Evolutionary conservation across 2,888 invertebrate species (phyloP).

Genomic region (Halictus ligatus): DNA sequence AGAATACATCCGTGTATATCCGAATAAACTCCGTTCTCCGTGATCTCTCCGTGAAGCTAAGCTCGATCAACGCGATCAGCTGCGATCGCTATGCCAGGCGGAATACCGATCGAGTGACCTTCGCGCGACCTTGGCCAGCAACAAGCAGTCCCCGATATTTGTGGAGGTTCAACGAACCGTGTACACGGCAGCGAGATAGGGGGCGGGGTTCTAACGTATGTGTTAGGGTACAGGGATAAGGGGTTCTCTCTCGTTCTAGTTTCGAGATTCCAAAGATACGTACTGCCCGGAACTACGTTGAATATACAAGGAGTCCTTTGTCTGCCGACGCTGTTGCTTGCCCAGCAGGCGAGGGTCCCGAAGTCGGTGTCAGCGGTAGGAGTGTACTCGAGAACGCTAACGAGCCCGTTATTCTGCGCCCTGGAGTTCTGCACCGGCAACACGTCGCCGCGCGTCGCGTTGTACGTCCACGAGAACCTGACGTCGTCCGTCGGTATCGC

Average conservation of each 20-base stretch:
- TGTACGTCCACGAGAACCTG: conserved; percentile 94
- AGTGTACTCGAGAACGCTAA: conserved; percentile 86
- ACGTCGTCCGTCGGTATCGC: conserved; percentile 90
- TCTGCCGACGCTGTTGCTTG: conserved; percentile 92
- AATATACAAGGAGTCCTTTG: conserved; percentile 93
- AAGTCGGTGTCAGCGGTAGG: conserved; percentile 87
- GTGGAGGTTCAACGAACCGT: neutral
- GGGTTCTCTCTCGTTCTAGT: neutral
- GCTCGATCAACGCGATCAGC: neutral
- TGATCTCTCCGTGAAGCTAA: too few relatives aligned
- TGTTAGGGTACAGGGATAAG: neutral
- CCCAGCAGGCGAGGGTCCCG: conserved; percentile 95
- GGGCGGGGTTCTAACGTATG: neutral
- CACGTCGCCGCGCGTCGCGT: conserved; percentile 90
- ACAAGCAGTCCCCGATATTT: neutral
- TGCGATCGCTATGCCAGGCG: neutral
- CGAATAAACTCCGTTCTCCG: too few relatives aligned
- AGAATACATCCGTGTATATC: too few relatives aligned
- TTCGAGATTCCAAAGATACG: conserved; percentile 65
- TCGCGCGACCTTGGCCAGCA: neutral
- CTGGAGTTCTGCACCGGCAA: conserved; percentile 89
- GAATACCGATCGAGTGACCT: neutral
- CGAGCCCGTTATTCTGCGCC: conserved; percentile 85
- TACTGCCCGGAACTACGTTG: conserved; percentile 93
- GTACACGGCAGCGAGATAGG: neutral